These are phyloP conservation scores for Hipposideros armiger DNA, from an alignment of 2,113 vertebrate species.

Conservation along the genomic window DNA sequence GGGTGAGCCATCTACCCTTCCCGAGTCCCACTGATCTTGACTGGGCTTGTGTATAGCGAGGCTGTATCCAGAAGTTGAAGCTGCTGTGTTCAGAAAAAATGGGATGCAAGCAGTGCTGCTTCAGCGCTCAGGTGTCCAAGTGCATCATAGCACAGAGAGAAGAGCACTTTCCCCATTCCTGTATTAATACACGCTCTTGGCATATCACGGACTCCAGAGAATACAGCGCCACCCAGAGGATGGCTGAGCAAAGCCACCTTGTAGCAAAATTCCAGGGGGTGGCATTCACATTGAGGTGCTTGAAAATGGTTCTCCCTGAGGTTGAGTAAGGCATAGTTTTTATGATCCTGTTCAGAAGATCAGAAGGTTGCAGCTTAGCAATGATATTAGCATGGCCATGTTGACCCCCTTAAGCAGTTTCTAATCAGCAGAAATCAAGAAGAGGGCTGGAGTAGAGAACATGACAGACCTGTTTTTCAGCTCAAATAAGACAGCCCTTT, in stretches of 20 bases:
- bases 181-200: rapidly evolving
- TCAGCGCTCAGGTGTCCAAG: not conserved
- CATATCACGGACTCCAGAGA: not conserved
- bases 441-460: not conserved
- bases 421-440: not conserved
- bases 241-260: not conserved
- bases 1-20: not conserved
- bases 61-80: not conserved
- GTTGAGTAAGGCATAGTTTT: not conserved
- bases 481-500: not conserved
- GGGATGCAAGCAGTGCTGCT: not conserved
- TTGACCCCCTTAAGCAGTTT: not conserved
- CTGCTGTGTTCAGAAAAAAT: not conserved
- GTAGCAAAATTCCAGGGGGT: not conserved
- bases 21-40: not conserved
- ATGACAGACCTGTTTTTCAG: not conserved
- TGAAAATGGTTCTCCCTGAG: not conserved
- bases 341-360: not conserved
- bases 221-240: not conserved
- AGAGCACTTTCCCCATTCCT: not conserved
- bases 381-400: not conserved
- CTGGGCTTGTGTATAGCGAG: not conserved
- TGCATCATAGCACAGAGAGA: rapidly evolving
- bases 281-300: no score
- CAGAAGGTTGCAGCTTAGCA: not conserved